Conservation (phyloP, 2,797 vertebrate species). For the Oophaga sylvatica region DNA sequence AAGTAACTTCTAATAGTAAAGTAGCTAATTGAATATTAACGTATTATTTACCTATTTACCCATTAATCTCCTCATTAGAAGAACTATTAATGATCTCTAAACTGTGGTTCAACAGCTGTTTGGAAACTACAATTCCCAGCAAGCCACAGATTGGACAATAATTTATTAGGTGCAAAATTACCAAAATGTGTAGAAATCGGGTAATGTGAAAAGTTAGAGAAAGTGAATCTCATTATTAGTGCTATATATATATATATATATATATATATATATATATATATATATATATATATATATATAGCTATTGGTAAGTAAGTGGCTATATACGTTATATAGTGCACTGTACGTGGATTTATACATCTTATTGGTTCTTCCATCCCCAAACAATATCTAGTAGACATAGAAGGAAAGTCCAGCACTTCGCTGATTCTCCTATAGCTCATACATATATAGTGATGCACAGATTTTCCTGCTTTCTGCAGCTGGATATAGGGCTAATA, state of each 20-base stretch:
- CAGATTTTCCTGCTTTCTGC: not conserved
- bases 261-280: too few species aligned
- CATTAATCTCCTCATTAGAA: not conserved
- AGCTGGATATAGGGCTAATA: too few species aligned
- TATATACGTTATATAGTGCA: too few species aligned
- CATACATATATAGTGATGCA: not conserved
- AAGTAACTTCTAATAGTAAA: not conserved
- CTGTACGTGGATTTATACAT: too few species aligned
- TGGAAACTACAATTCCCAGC: conserved; percentile 1
- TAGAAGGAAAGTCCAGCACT: not conserved
- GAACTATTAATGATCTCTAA: not conserved
- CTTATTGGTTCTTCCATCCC: not conserved
- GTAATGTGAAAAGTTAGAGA: not conserved
- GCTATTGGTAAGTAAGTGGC: too few species aligned
- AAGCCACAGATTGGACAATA: not conserved
- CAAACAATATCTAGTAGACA: not conserved
- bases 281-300: too few species aligned
- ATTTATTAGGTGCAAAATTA: not conserved
- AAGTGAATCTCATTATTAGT: not conserved
- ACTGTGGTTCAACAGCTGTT: not conserved
- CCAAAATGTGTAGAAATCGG: too few species aligned
- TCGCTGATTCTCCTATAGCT: not conserved
- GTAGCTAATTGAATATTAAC: not conserved
- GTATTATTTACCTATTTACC: not conserved
- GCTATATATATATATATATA: too few species aligned